Evolutionary conservation across 35 echinoderm and acorn worm genomes (phyloP).

Genomic region (Lytechinus variegatus): DNA sequence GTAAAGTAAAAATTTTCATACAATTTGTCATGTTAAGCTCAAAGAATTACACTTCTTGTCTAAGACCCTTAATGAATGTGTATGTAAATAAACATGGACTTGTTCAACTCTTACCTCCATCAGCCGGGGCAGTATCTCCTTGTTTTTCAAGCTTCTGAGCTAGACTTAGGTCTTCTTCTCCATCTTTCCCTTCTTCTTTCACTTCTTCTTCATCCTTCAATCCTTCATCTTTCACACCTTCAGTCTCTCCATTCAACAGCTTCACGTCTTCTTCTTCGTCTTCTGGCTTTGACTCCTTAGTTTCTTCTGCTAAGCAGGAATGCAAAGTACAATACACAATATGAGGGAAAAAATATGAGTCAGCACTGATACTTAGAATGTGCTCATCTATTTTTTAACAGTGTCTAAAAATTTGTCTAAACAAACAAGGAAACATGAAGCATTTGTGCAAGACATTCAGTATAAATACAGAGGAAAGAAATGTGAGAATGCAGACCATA

Average conservation of each 20-base stretch:
- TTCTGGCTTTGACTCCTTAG: neutral
- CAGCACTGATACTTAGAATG: neutral
- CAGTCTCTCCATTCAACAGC: neutral
- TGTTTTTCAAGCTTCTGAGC: constrained; percentile 41
- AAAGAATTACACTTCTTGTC: too few relatives aligned
- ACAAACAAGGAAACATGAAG: neutral
- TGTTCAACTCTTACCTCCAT: neutral
- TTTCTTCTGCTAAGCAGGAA: neutral
- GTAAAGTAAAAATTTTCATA: too few relatives aligned
- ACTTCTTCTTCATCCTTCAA: too few relatives aligned
- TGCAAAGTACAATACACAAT: too few relatives aligned
- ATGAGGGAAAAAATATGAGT: neutral
- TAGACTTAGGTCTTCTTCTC: constrained; percentile 17
- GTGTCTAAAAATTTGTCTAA: too few relatives aligned
- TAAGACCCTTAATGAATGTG: too few relatives aligned
- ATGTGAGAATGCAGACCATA: neutral
- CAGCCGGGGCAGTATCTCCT: constrained; percentile 19
- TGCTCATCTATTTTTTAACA: neutral
- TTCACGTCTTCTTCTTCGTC: neutral
- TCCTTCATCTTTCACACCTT: constrained; percentile 24
- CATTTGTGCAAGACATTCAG: neutral
- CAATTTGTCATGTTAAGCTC: too few relatives aligned
- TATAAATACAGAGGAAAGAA: neutral
- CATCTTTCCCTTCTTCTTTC: neutral
- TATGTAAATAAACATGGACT: too few relatives aligned